Conservation (phyloP, 2,888 invertebrate species). For the Dioctria rufipes region DNA sequence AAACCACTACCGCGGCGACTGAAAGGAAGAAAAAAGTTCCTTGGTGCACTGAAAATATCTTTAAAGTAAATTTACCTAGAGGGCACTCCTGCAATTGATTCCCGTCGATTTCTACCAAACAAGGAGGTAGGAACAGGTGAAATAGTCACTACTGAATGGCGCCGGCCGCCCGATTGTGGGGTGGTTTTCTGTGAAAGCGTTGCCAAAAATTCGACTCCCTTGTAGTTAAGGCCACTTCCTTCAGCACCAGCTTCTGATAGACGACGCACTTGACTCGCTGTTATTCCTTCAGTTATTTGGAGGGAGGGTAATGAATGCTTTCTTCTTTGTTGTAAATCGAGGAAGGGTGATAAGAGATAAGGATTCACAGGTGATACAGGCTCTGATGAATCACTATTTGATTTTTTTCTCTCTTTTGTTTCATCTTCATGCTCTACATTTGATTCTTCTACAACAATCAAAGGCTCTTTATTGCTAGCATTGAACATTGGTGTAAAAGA, state of each 20-base stretch:
- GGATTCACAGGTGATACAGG: conserved; percentile 87
- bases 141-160: conserved; percentile 90
- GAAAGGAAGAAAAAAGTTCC: conserved; percentile 35
- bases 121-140: conserved; percentile 84
- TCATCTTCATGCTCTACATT: conserved; percentile 79
- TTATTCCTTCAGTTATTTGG: conserved; percentile 87
- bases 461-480: conserved; percentile 78
- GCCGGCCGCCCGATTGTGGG: conserved; percentile 81
- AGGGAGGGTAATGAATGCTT: conserved; percentile 89
- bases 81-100: conserved; percentile 85
- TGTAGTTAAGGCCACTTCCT: conserved; percentile 80
- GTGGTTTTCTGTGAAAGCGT: conserved; percentile 82
- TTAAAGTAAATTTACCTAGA: conserved; percentile 66
- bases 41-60: background rate
- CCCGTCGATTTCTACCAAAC: conserved; percentile 86
- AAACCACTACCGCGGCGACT: conserved; percentile 70
- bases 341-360: conserved; percentile 85
- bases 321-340: conserved; percentile 81
- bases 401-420: conserved; percentile 71
- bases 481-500: conserved; percentile 77
- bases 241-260: conserved; percentile 86
- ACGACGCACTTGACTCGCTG: conserved; percentile 88
- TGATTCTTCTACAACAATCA: conserved; percentile 88
- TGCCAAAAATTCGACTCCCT: conserved; percentile 88
- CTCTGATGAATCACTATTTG: conserved; percentile 76